Conservation (phyloP, 2,888 invertebrate genomes). For the Lithodes maja region DNA sequence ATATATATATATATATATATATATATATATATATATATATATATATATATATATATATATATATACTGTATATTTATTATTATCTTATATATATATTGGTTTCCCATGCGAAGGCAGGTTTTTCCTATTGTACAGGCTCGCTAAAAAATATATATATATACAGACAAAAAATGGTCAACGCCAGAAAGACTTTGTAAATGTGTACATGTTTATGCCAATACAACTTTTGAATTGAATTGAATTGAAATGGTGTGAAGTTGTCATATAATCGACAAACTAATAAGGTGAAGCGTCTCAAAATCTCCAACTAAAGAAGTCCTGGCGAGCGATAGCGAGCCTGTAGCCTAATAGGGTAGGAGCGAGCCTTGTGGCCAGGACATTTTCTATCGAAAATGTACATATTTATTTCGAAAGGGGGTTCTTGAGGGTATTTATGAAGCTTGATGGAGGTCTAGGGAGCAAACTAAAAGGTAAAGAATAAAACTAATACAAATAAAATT, state of each 20-base stretch:
- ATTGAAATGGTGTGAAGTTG: not conserved
- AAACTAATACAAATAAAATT: too few species aligned
- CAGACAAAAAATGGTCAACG: not conserved
- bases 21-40: constrained; percentile 1
- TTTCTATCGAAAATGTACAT: too few species aligned
- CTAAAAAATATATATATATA: not conserved
- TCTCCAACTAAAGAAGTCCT: too few species aligned
- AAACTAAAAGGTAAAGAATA: too few species aligned
- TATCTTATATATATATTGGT: not conserved
- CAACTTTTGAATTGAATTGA: not conserved
- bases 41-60: constrained; percentile 1
- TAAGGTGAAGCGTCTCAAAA: too few species aligned
- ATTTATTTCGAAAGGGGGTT: too few species aligned
- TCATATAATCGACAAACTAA: not conserved
- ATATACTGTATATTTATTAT: not conserved
- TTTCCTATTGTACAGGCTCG: not conserved
- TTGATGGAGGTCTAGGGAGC: too few species aligned
- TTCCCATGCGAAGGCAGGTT: too few species aligned
- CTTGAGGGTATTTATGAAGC: too few species aligned
- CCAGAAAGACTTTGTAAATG: not conserved
- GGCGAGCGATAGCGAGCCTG: too few species aligned
- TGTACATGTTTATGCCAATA: not conserved
- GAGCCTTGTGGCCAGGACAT: too few species aligned
- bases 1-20: not conserved
- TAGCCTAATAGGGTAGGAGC: too few species aligned